phyloP scores from a whole-genome alignment of 1,140 invertebrate genomes.

The Bombus breviceps region DNA sequence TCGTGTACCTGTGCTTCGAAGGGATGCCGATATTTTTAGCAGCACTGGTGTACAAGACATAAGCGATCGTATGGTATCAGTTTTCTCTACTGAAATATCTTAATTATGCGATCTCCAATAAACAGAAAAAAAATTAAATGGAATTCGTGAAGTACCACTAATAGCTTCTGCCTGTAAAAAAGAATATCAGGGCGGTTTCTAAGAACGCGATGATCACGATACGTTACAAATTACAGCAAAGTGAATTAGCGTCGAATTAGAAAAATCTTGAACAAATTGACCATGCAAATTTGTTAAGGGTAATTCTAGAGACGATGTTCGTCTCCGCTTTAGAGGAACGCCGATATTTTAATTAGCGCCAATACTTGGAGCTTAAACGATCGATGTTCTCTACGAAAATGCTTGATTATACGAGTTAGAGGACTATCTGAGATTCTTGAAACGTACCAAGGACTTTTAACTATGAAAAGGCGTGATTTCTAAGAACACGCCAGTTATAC shows the following conservation, averaged over 20 bases:
- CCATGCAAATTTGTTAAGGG: too few species aligned
- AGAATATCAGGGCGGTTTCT: background rate
- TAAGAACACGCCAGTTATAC: too few species aligned
- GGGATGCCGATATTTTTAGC: background rate
- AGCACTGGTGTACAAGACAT: background rate
- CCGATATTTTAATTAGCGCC: too few species aligned
- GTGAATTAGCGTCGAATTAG: background rate
- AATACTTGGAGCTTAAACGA: too few species aligned
- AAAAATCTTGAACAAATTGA: background rate
- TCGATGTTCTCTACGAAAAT: too few species aligned
- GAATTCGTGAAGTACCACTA: too few species aligned
- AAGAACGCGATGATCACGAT: background rate
- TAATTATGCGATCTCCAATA: background rate
- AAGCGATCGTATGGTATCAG: background rate
- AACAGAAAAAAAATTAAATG: background rate
- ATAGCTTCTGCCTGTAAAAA: background rate
- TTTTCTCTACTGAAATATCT: conserved; percentile 1
- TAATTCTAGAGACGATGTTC: too few species aligned
- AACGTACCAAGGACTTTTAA: too few species aligned
- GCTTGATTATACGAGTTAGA: too few species aligned
- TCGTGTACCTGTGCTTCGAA: background rate
- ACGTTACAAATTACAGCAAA: background rate
- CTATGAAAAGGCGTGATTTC: too few species aligned
- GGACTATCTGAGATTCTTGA: too few species aligned
- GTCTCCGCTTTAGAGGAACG: too few species aligned